Conservation (phyloP, 1,140 invertebrate species). For the Bradysia coprophila region DNA sequence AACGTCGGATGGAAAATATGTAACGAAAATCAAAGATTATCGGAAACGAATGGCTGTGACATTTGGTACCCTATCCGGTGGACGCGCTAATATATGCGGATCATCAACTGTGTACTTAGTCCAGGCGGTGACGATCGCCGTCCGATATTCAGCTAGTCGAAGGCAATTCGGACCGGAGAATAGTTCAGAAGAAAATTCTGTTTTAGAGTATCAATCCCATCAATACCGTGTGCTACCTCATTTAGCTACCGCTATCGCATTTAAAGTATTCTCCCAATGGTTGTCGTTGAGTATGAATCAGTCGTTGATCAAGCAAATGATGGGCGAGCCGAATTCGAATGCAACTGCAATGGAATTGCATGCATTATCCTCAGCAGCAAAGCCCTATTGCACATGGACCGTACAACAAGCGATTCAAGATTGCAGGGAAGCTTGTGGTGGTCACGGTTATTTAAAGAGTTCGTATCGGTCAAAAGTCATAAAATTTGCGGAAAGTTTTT, state of each 20-base stretch:
- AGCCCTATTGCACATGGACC: slow-evolving; percentile 57
- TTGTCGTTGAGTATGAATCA: slow-evolving; percentile 24
- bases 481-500: no score
- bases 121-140: slow-evolving; percentile 56
- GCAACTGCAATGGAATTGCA: no score
- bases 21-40: slow-evolving; percentile 49
- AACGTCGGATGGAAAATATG: slow-evolving; percentile 61
- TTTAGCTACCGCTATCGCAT: slow-evolving; percentile 49
- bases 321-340: slow-evolving; percentile 18
- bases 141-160: slow-evolving; percentile 61
- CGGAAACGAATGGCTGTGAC: slow-evolving; percentile 62
- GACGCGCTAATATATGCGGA: slow-evolving; percentile 43
- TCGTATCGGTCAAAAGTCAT: no score
- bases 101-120: slow-evolving; percentile 40
- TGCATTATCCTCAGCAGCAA: slow-evolving; percentile 56
- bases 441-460: slow-evolving; percentile 48
- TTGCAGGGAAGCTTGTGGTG: slow-evolving; percentile 68
- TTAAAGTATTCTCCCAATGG: slow-evolving; percentile 43
- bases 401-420: slow-evolving; percentile 61
- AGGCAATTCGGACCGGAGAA: slow-evolving; percentile 55
- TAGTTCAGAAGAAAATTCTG: slow-evolving; percentile 40
- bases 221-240: slow-evolving; percentile 71
- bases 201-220: slow-evolving; percentile 74
- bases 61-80: slow-evolving; percentile 64
- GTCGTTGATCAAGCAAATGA: slow-evolving; percentile 7